These are phyloP conservation scores for Popillia japonica DNA, from an alignment of 1,140 invertebrate genomes.

Conservation along the genomic window DNA sequence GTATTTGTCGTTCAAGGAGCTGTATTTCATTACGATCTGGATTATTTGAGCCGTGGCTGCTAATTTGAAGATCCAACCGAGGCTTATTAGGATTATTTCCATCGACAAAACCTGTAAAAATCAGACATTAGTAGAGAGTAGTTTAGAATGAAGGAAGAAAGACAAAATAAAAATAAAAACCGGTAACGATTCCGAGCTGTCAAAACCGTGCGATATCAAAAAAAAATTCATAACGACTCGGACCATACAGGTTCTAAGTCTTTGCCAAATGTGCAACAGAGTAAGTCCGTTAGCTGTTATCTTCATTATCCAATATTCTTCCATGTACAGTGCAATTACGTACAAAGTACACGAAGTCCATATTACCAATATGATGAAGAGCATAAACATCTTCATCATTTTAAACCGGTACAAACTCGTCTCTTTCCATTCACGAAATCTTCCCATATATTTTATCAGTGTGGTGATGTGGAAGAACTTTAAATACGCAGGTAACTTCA, in stretches of 20 bases:
- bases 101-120: background rate
- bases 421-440: constrained; percentile 2
- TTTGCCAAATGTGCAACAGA: background rate
- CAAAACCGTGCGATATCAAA: background rate
- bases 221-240: background rate
- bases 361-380: background rate
- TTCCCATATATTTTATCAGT: constrained; percentile 16
- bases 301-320: constrained; percentile 25
- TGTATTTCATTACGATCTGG: constrained; percentile 32
- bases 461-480: constrained; percentile 32
- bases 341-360: constrained; percentile 4
- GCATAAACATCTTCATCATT: constrained; percentile 9
- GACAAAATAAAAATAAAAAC: too few relatives aligned
- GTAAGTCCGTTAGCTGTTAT: background rate
- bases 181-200: background rate
- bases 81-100: background rate
- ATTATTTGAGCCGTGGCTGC: constrained; percentile 16
- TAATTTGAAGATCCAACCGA: constrained; percentile 7
- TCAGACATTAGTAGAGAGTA: too few relatives aligned
- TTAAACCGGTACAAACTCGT: constrained; percentile 22
- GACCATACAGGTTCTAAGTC: background rate
- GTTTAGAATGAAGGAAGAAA: too few relatives aligned
- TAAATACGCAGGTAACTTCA: background rate
- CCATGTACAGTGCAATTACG: background rate
- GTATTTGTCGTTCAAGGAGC: constrained; percentile 44